Evolutionary conservation across 2,888 invertebrate genomes (phyloP), one percentile per base, ranked within the genome.

Genomic region (Calameuta idolon): DNA sequence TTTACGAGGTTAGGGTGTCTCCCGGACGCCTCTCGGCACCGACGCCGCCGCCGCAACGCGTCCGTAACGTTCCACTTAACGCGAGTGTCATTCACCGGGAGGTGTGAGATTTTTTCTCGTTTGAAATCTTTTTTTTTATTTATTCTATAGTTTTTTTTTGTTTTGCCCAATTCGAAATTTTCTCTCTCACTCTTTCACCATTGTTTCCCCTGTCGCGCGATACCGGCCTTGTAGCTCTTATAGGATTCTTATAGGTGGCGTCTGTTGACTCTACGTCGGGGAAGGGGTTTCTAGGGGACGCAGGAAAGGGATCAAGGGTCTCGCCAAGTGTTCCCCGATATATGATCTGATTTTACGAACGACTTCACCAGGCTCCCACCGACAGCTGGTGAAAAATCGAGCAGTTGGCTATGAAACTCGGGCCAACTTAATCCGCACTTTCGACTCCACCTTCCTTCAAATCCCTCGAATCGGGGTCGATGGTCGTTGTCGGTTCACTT

Each of bases 321-420:
- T 55, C 23, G 55, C 55, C 55, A 55, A 55, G 55, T 55, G 55
- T 55, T 55, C 55, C 23, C 55, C 55, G 55, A 55, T 55, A 34
- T 82, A 83, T 86, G 84, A 88, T 88, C 87, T 85, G 86, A 88
- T 88, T 88, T 87, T 83, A 87, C 87, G 87, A 86, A 76, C 83
- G 87, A 87, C 80, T 85, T 84, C 83, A 81, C 82, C 71, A 83
- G 77, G 77, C 77, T 79, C 80, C 76, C 80, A 75, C 69, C 84
- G 86, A 87, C 88, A 88, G 88, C 85, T 88, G 88, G 85, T 84
- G 83, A 82, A 81, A 86, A 82, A 74, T 74, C 74, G 74, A 34
- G 31, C 74, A 74, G 74, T 74, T 74, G 74, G 74, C 74, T 35
- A 79, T 78, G 77, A 83, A 84, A 80, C 85, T 83, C 82, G 82